Evolutionary conservation across 2,888 invertebrate species (phyloP), one percentile per base, ranked within the genome.

Genomic region (Muscina levida): DNA sequence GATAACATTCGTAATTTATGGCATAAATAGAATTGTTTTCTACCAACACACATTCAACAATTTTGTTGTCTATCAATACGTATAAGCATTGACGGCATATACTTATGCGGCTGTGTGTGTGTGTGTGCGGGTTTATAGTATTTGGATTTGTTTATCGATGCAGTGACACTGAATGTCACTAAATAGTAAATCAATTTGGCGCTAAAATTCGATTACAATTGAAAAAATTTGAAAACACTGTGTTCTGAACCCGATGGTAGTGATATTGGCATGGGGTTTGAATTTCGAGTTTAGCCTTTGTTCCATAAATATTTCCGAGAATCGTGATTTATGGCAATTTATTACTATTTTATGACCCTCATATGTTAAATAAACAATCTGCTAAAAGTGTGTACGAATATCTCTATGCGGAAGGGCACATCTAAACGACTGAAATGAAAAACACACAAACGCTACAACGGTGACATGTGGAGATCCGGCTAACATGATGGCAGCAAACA

Each of bases 1-100:
- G 83, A 82, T 82, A 82, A 82, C 79, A 78, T 71, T 75, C 48
- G 79, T 83, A 82, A 83, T 83, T 83, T 82, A 82, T 82, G 81
- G 78, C 83, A 75, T 79, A 80, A 80, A 80, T 80, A 80, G 65
- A 77, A 73, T 66, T 71, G 80, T 70, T 80, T 77, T 77, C 57
- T 13, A 31, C 57, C 68, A 67, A 37, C 75, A 37, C 37, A 79
- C 19, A 59, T 56, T 37, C 19, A 51, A 19, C 22, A 31, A 1
- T 44, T n/a, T 5, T 31, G 31, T 15, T 65, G 44, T 66, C 19
- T 53, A 26, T 24, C 19, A 48, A 11, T 57, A 1, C 17, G 26
- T 42, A n/a, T 53, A 26, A 42, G 39, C 3, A 42, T 68, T 53
- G 13, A 17, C 24, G 70, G 37, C 15, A 56, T 37, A 5, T 24